These are phyloP conservation scores for Microplitis demolitor DNA, from an alignment of 1,140 invertebrate genomes.

Conservation along the genomic window DNA sequence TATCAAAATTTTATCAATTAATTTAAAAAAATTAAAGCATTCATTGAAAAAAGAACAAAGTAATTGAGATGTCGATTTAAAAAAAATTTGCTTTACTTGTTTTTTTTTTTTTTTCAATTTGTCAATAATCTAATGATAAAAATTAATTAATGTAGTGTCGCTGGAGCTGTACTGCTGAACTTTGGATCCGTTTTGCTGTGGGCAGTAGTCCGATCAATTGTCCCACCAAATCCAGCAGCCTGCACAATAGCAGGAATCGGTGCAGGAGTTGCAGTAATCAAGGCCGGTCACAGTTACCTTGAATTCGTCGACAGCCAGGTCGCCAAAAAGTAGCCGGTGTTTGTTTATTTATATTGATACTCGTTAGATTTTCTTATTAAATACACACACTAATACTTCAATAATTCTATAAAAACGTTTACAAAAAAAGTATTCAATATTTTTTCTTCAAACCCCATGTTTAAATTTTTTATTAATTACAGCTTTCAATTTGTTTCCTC, in stretches of 20 bases:
- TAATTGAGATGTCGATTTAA: too few relatives aligned
- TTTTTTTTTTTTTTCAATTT: slow-evolving; percentile 21
- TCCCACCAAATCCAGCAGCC: slow-evolving; percentile 68
- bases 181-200: slow-evolving; percentile 75
- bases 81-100: neutral
- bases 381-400: neutral
- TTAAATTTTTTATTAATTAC: too few relatives aligned
- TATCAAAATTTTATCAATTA: too few relatives aligned
- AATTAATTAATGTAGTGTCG: slow-evolving; percentile 56
- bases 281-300: slow-evolving; percentile 67
- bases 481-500: too few relatives aligned
- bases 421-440: neutral
- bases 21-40: too few relatives aligned
- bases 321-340: slow-evolving; percentile 27
- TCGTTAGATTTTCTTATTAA: neutral
- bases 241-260: slow-evolving; percentile 67
- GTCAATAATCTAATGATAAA: slow-evolving; percentile 20
- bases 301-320: slow-evolving; percentile 55
- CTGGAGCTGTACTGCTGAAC: slow-evolving; percentile 70
- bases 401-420: neutral
- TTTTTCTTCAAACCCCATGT: too few relatives aligned
- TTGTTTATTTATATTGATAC: neutral
- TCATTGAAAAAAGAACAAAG: too few relatives aligned
- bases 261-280: slow-evolving; percentile 65
- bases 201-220: slow-evolving; percentile 70